Evolutionary conservation across 1,140 invertebrate genomes (phyloP).

Genomic region (Bombus balteatus): DNA sequence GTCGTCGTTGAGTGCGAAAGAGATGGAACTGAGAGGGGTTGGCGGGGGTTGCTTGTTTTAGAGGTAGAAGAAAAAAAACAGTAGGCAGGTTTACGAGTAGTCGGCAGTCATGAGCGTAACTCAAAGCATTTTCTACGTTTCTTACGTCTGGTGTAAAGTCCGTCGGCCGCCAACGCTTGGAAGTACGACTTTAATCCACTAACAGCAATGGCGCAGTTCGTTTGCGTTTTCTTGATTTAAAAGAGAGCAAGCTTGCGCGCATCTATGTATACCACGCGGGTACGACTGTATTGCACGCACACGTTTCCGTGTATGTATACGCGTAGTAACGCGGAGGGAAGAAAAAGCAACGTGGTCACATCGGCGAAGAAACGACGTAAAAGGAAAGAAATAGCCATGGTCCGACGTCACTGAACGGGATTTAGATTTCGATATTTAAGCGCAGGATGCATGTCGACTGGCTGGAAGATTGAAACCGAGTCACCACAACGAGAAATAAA

Average conservation of each 20-base stretch:
- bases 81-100: conserved; percentile 72
- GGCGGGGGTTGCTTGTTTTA: conserved; percentile 52
- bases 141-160: conserved; percentile 64
- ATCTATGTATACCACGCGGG: no score
- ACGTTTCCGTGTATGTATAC: background rate
- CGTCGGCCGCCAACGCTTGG: conserved; percentile 32
- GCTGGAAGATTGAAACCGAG: background rate
- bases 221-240: conserved; percentile 74
- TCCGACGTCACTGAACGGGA: background rate
- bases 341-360: background rate
- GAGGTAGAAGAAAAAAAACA: conserved; percentile 41
- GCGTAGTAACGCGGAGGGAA: background rate
- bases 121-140: conserved; percentile 62
- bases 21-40: background rate
- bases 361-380: background rate
- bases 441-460: background rate
- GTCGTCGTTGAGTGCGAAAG: background rate
- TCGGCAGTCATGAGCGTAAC: conserved; percentile 69
- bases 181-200: conserved; percentile 75
- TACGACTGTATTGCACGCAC: no score
- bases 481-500: background rate
- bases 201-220: conserved; percentile 69
- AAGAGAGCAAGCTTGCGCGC: conserved; percentile 9
- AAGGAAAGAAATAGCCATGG: background rate
- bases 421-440: conserved; percentile 33